Base-by-base conservation (phyloP, 2,888 invertebrate genomes). In the Leptura quadrifasciata region DNA sequence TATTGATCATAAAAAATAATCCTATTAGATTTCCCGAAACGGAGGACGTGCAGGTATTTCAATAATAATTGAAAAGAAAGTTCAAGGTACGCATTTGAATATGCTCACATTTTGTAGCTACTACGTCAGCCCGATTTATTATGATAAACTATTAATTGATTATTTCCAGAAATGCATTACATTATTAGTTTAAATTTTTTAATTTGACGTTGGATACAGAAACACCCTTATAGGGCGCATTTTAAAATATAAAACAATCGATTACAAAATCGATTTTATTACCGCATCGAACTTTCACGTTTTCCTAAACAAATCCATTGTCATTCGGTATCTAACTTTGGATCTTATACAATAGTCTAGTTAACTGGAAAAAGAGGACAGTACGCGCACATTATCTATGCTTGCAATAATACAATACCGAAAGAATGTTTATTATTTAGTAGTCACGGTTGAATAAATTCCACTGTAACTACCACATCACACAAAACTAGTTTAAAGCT, bases 401-500 rank as follows among this genome's bases (percentile, higher is more conserved):
- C 21, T 52, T n/a, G n/a, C 54, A 52, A 21, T 54, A 54, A 21
- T n/a, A 47, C 54, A 52, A 52, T 54, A 54, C 47, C 54, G 27
- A 52, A n/a, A 17, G 65, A 17, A 47, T 52, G 52, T 54, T 67
- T 67, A 67, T 67, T 54, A 54, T 67, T 67, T 54, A 54, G 21
- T 39, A n/a, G 52, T n/a, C 52, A 54, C 24, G 65, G 52, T 54
- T 52, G 54, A 67, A 21, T 47, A 47, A 39, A 39, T 65, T 65
- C 47, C 27, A 67, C 52, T 20, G 6, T 52, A 24, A 52, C 27
- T n/a, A 67, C 65, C 27, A n/a, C 52, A 17, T 67, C 54, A n/a
- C 54, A 47, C 52, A 60, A 60, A 60, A 52, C 24, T 67, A 67
- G 21, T 52, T 67, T 67, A 67, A 67, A 54, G n/a, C 17, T 67